Evolutionary conservation across 2,113 vertebrate species (phyloP).

Genomic region (Daphoenositta chrysoptera): DNA sequence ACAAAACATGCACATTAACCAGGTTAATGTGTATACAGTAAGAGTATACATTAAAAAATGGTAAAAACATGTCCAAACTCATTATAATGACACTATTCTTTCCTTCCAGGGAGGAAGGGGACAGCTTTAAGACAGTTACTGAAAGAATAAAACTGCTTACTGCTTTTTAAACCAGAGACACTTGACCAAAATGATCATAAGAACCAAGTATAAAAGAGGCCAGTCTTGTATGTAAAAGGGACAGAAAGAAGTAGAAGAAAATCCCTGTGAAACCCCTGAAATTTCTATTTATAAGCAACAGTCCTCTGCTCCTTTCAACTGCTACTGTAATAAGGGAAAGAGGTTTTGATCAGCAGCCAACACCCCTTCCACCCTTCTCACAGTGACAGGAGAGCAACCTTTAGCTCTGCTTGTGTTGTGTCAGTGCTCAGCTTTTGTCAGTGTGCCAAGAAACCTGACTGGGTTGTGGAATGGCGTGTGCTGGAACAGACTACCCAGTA

Average conservation of each 20-base stretch:
- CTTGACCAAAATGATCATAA: background rate
- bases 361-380: background rate
- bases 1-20: slow-evolving; percentile 8
- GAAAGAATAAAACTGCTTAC: background rate
- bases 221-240: background rate
- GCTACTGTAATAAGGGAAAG: background rate
- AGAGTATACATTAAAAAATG: background rate
- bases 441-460: background rate
- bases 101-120: background rate
- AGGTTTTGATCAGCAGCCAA: background rate
- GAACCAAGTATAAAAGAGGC: background rate
- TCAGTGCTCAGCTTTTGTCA: background rate
- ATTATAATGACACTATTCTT: background rate
- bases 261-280: background rate
- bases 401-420: background rate
- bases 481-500: background rate
- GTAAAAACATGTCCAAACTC: background rate
- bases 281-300: background rate
- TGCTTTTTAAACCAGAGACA: background rate
- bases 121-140: slow-evolving; percentile 15
- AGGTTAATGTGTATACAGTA: background rate
- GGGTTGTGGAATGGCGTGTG: background rate
- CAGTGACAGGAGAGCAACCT: background rate
- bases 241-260: background rate
- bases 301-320: background rate